Evolutionary conservation across 2,888 invertebrate genomes (phyloP).

Genomic region (Willowsia nigromaculata): DNA sequence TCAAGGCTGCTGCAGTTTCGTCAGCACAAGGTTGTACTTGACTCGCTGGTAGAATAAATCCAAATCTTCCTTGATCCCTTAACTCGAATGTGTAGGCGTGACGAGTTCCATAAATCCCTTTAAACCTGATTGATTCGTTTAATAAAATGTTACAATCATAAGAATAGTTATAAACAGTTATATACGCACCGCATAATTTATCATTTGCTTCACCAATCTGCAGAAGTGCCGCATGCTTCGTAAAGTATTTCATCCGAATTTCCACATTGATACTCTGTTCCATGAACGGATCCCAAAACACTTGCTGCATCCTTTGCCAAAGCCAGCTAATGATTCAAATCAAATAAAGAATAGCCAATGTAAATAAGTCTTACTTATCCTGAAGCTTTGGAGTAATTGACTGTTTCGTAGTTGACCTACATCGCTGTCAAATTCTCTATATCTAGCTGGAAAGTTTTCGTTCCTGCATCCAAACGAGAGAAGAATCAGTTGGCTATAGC

Average conservation of each 20-base stretch:
- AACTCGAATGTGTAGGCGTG: conserved; percentile 71
- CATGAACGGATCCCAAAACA: conserved; percentile 71
- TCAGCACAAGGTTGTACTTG: conserved; percentile 66
- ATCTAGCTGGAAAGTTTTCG: not conserved
- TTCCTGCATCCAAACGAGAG: conserved; percentile 82
- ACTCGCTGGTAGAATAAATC: conserved; percentile 67
- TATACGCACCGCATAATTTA: not conserved
- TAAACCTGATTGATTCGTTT: too few species aligned
- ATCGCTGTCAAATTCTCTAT: not conserved
- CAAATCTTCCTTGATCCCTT: conserved; percentile 67
- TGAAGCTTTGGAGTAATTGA: too few species aligned
- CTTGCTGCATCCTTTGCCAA: conserved; percentile 71
- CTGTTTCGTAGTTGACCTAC: not conserved
- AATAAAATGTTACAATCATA: too few species aligned
- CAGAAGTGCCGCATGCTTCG: conserved; percentile 85
- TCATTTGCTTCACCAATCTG: conserved; percentile 86
- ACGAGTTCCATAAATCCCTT: not conserved
- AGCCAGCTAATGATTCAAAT: not conserved
- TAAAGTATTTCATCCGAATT: conserved; percentile 75
- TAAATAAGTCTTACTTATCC: too few species aligned
- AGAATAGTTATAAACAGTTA: too few species aligned
- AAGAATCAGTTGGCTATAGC: conserved; percentile 84
- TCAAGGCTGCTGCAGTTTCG: conserved; percentile 58
- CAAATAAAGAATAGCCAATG: not conserved
- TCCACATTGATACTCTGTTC: conserved; percentile 75